A percentile compares a stretch with the other conserved stretches of the same genome.
phyloP scores from a whole-genome alignment of 2,888 invertebrate species.

The Thecocarcelia acutangulata region DNA sequence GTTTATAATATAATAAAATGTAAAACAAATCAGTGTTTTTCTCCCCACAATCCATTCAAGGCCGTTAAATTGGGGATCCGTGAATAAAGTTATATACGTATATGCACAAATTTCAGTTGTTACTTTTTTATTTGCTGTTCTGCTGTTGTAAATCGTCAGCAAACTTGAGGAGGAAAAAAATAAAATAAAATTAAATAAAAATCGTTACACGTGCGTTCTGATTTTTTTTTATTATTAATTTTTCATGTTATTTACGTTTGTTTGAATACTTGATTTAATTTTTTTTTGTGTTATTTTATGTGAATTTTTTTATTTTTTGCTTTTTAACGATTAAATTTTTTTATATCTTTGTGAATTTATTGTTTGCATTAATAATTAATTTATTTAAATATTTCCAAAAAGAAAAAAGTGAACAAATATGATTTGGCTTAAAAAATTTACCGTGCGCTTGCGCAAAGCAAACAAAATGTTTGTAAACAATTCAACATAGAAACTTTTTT shows the following conservation, averaged over 20 bases:
- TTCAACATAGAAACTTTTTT: no score
- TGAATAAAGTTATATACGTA: constrained; percentile 15
- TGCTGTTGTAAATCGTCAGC: constrained; percentile 37
- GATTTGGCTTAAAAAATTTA: constrained; percentile 4
- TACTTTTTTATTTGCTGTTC: constrained; percentile 52
- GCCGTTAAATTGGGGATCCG: constrained; percentile 33
- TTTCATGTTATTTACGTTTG: constrained; percentile 65
- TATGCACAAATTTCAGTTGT: constrained; percentile 30
- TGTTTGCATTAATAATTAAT: constrained; percentile 76
- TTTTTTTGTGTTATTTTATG: constrained; percentile 38
- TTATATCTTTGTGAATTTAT: constrained; percentile 73
- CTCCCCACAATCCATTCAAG: no score
- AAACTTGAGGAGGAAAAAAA: constrained; percentile 24
- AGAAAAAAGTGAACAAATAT: constrained; percentile 49
- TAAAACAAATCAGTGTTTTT: no score
- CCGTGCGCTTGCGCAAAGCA: constrained; percentile 60
- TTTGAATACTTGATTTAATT: constrained; percentile 72
- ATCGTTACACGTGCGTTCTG: constrained; percentile 75
- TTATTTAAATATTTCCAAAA: constrained; percentile 71
- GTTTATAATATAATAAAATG: no score
- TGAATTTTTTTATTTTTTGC: constrained; percentile 43
- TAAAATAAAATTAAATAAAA: constrained; percentile 40
- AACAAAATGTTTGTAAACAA: constrained; percentile 17
- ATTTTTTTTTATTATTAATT: constrained; percentile 71
- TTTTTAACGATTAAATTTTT: constrained; percentile 75